phyloP scores from a whole-genome alignment of 1,140 invertebrate species.

The Agrilus planipennis region DNA sequence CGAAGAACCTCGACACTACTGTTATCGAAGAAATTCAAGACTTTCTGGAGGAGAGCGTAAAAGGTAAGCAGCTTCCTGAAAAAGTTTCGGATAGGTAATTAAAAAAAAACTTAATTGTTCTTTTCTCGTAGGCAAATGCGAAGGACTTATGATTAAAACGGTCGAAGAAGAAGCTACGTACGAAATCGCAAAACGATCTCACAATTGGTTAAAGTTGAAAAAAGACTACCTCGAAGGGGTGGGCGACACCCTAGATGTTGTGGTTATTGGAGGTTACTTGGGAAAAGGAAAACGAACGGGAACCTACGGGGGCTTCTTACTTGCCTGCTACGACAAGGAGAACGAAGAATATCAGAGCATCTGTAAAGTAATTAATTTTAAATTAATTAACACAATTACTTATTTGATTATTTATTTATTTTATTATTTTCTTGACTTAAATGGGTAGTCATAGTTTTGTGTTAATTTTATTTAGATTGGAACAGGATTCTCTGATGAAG shows the following conservation, averaged over 20 bases:
- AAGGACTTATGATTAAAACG: slow-evolving; percentile 98
- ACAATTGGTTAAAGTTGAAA: slow-evolving; percentile 96
- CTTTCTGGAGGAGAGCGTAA: slow-evolving; percentile 92
- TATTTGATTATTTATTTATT: not conserved
- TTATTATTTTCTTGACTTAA: no score
- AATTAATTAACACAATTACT: no score
- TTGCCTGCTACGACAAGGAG: slow-evolving; percentile 92
- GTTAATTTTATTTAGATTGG: slow-evolving; percentile 82
- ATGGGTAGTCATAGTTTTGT: slow-evolving; percentile 13
- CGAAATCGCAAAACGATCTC: slow-evolving; percentile 94
- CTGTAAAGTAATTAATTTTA: slow-evolving; percentile 60
- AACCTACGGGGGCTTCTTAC: slow-evolving; percentile 88
- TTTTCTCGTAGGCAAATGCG: slow-evolving; percentile 68
- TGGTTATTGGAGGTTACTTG: slow-evolving; percentile 90
- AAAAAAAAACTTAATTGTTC: not conserved
- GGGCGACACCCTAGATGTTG: slow-evolving; percentile 88
- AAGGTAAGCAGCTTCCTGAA: slow-evolving; percentile 32
- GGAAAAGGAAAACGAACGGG: slow-evolving; percentile 93
- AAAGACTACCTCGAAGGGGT: slow-evolving; percentile 96
- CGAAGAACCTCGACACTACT: slow-evolving; percentile 69
- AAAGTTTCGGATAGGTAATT: slow-evolving; percentile 36
- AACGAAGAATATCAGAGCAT: slow-evolving; percentile 90
- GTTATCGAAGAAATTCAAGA: slow-evolving; percentile 87
- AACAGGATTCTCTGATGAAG: slow-evolving; percentile 93
- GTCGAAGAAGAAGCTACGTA: slow-evolving; percentile 87